Percentiles rank a stretch among this genome's conserved stretches.
Conservation (phyloP, 2,113 vertebrate genomes). For the Caloenas nicobarica region DNA sequence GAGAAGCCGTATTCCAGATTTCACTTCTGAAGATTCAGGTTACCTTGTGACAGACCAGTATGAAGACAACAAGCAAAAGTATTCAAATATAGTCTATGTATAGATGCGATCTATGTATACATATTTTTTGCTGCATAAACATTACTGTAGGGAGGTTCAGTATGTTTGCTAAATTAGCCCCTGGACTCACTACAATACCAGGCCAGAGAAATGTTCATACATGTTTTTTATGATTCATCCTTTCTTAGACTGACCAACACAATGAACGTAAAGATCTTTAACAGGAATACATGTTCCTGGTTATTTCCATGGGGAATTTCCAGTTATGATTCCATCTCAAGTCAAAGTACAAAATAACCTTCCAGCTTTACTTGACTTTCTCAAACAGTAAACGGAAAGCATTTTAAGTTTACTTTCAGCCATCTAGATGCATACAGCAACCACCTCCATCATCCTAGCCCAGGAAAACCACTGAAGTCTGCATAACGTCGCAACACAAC, state of each 20-base stretch:
- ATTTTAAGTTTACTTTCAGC: neutral
- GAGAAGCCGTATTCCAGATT: neutral
- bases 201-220: neutral
- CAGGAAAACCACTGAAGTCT: neutral
- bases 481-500: accelerated
- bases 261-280: neutral
- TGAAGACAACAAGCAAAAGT: neutral
- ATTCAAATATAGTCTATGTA: neutral
- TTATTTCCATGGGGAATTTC: neutral
- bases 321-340: neutral
- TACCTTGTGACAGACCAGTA: neutral
- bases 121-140: neutral
- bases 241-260: neutral
- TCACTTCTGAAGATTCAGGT: neutral
- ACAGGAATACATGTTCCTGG: neutral
- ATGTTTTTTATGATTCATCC: neutral
- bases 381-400: neutral
- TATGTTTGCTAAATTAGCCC: neutral
- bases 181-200: neutral
- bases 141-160: neutral
- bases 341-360: neutral
- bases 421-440: neutral
- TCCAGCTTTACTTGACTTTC: neutral
- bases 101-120: neutral
- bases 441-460: neutral